Conservation (phyloP, 2,797 vertebrate species). For the Coendou prehensilis region DNA sequence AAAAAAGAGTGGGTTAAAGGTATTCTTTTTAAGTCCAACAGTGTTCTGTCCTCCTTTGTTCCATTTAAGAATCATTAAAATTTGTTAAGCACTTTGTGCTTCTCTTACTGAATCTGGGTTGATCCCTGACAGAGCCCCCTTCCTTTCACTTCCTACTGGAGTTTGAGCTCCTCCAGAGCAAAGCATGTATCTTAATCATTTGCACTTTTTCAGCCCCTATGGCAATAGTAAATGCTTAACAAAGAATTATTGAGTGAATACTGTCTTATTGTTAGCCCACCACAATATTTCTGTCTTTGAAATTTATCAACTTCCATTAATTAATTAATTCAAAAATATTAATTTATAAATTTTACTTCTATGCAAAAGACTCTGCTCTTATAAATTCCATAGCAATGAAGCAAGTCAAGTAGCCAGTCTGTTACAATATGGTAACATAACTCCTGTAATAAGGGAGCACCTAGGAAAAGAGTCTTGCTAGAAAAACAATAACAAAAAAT, state of each 20-base stretch:
- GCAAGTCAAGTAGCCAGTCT: neutral
- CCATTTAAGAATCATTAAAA: neutral
- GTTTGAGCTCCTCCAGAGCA: neutral
- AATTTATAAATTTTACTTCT: neutral
- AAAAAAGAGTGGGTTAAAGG: neutral
- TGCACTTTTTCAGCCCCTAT: neutral
- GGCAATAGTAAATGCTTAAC: neutral
- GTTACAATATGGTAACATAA: neutral
- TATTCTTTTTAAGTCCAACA: neutral
- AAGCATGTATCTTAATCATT: neutral
- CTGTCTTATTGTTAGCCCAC: neutral
- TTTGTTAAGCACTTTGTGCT: slow-evolving; percentile 15
- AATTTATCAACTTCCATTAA: neutral
- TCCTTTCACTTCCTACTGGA: slow-evolving; percentile 3
- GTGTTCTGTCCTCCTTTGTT: neutral
- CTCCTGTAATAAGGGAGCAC: neutral
- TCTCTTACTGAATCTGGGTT: slow-evolving; percentile 8
- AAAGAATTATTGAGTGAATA: neutral
- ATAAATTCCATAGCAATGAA: neutral
- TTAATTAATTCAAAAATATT: neutral
- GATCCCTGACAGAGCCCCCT: neutral
- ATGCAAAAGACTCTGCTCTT: neutral
- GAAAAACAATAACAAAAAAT: neutral
- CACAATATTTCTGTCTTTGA: neutral
- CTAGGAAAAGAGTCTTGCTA: neutral